Percentiles rank a stretch among this genome's conserved stretches.
Evolutionary conservation across 2,797 vertebrate species (phyloP).

Genomic region (Lagodon rhomboides): DNA sequence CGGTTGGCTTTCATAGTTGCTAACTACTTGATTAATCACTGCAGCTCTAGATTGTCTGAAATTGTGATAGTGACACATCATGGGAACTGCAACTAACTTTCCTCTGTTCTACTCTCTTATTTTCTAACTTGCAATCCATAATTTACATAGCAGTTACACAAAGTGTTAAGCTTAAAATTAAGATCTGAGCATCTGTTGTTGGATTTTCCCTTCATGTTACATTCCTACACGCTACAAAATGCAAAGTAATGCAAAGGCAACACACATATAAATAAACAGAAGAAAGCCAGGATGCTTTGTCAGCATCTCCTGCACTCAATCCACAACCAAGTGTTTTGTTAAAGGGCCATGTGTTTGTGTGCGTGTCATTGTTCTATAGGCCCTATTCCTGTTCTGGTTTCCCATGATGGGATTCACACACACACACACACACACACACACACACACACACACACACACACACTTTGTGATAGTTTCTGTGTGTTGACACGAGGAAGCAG

Average conservation of each 20-base stretch:
- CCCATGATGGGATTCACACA: slow-evolving; percentile 14
- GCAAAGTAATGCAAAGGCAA: slow-evolving; percentile 12
- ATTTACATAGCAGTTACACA: neutral
- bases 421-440: neutral
- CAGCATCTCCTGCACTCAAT: slow-evolving; percentile 50
- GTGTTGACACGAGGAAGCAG: neutral
- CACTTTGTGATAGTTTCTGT: neutral
- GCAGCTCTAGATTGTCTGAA: no score
- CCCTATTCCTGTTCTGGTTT: slow-evolving; percentile 44
- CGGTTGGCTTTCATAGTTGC: no score
- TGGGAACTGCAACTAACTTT: neutral
- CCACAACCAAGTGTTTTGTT: slow-evolving; percentile 43
- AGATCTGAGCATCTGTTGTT: neutral
- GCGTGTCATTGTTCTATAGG: slow-evolving; percentile 57
- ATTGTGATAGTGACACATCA: neutral
- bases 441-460: slow-evolving; percentile 10
- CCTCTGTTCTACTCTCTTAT: neutral
- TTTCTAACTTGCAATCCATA: neutral
- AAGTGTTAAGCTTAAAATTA: neutral
- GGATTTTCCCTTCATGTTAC: neutral
- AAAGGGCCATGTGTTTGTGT: slow-evolving; percentile 12
- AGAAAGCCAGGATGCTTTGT: slow-evolving; percentile 48
- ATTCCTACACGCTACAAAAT: slow-evolving; percentile 12
- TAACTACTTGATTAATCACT: no score
- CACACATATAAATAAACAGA: slow-evolving; percentile 41